Percentiles rank a stretch among this genome's conserved stretches.
Conservation (phyloP, 2,113 vertebrate species). For the Notothenia coriiceps region DNA sequence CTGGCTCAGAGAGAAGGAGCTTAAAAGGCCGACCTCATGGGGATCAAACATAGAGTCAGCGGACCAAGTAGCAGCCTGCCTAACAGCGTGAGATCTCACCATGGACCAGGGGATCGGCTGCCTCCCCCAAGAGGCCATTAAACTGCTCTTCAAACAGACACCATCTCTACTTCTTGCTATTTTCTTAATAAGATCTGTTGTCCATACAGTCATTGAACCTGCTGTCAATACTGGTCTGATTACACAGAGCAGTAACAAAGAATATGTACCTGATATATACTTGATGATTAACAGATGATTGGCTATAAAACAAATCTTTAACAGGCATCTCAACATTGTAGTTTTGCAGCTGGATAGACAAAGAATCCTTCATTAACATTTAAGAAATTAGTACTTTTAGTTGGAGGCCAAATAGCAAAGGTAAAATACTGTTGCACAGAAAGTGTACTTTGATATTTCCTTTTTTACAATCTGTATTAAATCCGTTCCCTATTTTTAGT, state of each 20-base stretch:
- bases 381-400: neutral
- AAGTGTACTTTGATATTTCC: no score
- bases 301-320: neutral
- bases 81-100: slow-evolving; percentile 66
- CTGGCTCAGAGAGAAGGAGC: slow-evolving; percentile 76
- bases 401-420: neutral
- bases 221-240: neutral
- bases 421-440: neutral
- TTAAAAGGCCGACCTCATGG: slow-evolving; percentile 70
- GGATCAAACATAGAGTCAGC: slow-evolving; percentile 59
- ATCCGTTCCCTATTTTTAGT: no score
- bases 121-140: slow-evolving; percentile 28
- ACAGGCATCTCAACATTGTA: neutral
- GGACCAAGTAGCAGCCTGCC: slow-evolving; percentile 51
- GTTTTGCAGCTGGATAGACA: neutral
- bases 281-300: neutral
- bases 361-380: neutral
- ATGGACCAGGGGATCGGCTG: slow-evolving; percentile 28
- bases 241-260: neutral
- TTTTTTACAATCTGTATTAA: no score
- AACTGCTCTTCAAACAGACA: slow-evolving; percentile 12
- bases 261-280: neutral
- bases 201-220: neutral
- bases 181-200: neutral
- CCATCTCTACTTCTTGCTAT: neutral